Percentiles rank a stretch among this genome's conserved stretches.
These are phyloP conservation scores for Luperina testacea DNA, from an alignment of 2,888 invertebrate genomes.

Conservation along the genomic window DNA sequence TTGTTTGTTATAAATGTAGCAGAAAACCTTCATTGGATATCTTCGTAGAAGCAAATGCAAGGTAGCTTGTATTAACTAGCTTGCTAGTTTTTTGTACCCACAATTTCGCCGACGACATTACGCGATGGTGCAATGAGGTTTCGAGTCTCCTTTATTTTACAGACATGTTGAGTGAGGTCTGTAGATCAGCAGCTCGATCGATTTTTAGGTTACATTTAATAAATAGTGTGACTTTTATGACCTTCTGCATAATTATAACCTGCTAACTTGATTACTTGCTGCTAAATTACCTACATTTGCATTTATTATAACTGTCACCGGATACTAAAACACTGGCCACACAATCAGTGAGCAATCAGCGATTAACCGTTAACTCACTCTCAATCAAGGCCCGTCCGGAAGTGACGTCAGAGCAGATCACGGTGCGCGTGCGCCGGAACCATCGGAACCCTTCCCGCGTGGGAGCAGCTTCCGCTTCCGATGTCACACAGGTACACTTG, in stretches of 20 bases:
- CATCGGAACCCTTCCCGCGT: conserved; percentile 71
- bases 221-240: neutral
- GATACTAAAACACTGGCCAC: conserved; percentile 53
- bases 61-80: neutral
- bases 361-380: conserved; percentile 73
- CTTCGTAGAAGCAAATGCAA: no score
- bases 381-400: conserved; percentile 76
- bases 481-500: conserved; percentile 74
- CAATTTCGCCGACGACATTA: neutral
- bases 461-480: conserved; percentile 88
- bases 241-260: neutral
- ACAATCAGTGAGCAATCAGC: conserved; percentile 66
- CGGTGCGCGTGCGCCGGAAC: conserved; percentile 76
- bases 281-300: conserved; percentile 11
- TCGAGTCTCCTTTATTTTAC: neutral
- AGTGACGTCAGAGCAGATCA: conserved; percentile 77
- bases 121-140: neutral
- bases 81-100: neutral
- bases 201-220: neutral
- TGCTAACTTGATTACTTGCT: neutral
- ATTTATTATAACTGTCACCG: conserved; percentile 36
- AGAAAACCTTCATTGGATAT: neutral
- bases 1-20: neutral
- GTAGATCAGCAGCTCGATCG: neutral
- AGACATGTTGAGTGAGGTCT: neutral